A percentile compares a stretch with the other conserved stretches of the same genome.
phyloP scores from a whole-genome alignment of 2,797 vertebrate genomes.

The Coccyzus lansbergi region DNA sequence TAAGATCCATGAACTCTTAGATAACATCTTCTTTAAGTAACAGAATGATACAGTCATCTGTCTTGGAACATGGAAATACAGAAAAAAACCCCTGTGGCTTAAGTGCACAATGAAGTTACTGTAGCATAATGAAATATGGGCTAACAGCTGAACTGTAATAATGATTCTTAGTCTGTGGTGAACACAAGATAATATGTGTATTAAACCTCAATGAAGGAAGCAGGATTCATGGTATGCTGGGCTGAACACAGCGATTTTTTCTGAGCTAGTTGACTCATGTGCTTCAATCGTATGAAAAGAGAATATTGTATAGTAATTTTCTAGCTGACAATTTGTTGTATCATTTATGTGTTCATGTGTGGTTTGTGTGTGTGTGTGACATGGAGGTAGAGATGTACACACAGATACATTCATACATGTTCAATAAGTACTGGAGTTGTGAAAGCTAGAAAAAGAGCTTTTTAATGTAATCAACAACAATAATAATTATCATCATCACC shows the following conservation, averaged over 20 bases:
- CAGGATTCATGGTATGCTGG: neutral
- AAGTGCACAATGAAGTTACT: neutral
- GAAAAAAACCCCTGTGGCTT: neutral
- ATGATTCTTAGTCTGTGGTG: rapidly evolving
- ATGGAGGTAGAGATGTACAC: neutral
- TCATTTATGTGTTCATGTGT: neutral
- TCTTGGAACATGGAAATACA: neutral
- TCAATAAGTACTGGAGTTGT: neutral
- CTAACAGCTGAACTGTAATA: neutral
- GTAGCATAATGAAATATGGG: neutral
- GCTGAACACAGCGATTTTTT: neutral
- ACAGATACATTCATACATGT: neutral
- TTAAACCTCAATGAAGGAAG: neutral
- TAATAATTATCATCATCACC: neutral
- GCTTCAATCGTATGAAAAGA: neutral
- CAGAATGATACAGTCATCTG: rapidly evolving
- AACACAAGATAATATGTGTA: neutral
- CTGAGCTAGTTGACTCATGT: neutral
- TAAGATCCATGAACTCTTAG: neutral
- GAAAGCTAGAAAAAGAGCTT: neutral
- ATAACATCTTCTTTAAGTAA: neutral
- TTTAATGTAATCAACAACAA: too few relatives aligned
- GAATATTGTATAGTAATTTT: neutral
- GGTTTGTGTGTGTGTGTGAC: neutral
- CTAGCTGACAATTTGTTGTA: neutral